Conservation (phyloP, 1,140 invertebrate species). For the Drosophila ficusphila region DNA sequence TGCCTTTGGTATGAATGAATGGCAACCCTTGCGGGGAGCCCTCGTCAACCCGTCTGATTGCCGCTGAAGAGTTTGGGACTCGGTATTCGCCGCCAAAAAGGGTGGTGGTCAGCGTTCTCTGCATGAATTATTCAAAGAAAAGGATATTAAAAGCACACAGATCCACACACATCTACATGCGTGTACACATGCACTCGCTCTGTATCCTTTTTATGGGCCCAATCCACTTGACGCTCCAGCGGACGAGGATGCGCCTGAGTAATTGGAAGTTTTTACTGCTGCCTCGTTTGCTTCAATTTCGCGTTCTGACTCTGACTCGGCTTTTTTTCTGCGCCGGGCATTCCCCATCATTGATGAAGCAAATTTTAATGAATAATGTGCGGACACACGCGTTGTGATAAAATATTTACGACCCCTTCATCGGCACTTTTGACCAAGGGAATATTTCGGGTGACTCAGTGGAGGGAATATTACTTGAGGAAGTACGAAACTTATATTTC, state of each 20-base stretch:
- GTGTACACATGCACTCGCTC: slow-evolving; percentile 14
- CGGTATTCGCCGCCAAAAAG: background rate
- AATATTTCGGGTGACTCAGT: background rate
- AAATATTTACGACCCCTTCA: slow-evolving; percentile 61
- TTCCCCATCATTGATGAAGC: slow-evolving; percentile 55
- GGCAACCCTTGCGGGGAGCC: slow-evolving; percentile 45
- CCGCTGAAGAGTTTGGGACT: slow-evolving; percentile 49
- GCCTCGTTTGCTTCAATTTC: slow-evolving; percentile 77
- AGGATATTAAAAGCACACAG: slow-evolving; percentile 78
- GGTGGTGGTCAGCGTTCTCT: slow-evolving; percentile 56
- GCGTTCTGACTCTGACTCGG: slow-evolving; percentile 35
- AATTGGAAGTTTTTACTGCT: slow-evolving; percentile 81
- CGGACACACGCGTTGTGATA: slow-evolving; percentile 73
- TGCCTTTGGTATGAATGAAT: slow-evolving; percentile 70
- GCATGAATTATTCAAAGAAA: slow-evolving; percentile 80
- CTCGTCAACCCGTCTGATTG: slow-evolving; percentile 64
- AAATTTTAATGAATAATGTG: slow-evolving; percentile 82
- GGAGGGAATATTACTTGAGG: background rate
- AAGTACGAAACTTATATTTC: background rate
- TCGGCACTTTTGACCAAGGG: slow-evolving; percentile 28
- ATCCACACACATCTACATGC: slow-evolving; percentile 26
- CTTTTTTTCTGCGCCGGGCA: slow-evolving; percentile 7
- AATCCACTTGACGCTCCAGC: slow-evolving; percentile 9
- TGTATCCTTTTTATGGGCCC: slow-evolving; percentile 36
- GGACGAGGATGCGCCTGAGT: slow-evolving; percentile 60